A percentile compares a stretch with the other conserved stretches of the same genome.
Evolutionary conservation across 2,888 invertebrate species (phyloP).

Genomic region (Loripinus fragilis): DNA sequence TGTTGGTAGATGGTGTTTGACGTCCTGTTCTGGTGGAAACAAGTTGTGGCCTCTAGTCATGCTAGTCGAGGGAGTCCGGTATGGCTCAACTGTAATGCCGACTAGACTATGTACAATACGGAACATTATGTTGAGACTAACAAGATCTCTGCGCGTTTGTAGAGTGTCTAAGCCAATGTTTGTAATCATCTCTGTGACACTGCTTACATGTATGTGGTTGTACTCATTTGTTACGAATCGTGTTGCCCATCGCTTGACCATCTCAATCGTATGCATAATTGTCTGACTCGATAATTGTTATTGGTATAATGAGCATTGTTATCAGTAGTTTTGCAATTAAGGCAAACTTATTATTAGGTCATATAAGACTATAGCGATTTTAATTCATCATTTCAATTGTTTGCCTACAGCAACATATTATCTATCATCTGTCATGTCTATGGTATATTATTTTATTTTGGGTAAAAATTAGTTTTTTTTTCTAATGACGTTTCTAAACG

Average conservation of each 20-base stretch:
- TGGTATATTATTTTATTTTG: no score
- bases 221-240: neutral
- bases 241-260: slow-evolving; percentile 2
- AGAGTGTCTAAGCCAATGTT: slow-evolving; percentile 8
- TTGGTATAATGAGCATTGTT: no score
- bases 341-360: no score
- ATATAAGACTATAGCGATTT: no score
- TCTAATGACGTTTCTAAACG: no score
- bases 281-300: neutral
- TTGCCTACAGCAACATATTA: no score
- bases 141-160: neutral
- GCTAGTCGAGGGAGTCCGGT: slow-evolving; percentile 2
- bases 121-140: slow-evolving; percentile 11
- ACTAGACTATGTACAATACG: slow-evolving; percentile 2
- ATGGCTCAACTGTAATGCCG: neutral
- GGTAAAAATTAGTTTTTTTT: no score
- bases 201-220: neutral
- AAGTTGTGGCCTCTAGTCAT: no score
- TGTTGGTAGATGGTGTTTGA: slow-evolving; percentile 3
- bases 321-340: no score
- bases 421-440: no score
- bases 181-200: slow-evolving; percentile 8
- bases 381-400: no score
- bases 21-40: slow-evolving; percentile 2
- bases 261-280: neutral